A percentile compares a stretch with the other conserved stretches of the same genome.
Conservation (phyloP, 2,113 vertebrate genomes). For the Ptilonorhynchus violaceus region DNA sequence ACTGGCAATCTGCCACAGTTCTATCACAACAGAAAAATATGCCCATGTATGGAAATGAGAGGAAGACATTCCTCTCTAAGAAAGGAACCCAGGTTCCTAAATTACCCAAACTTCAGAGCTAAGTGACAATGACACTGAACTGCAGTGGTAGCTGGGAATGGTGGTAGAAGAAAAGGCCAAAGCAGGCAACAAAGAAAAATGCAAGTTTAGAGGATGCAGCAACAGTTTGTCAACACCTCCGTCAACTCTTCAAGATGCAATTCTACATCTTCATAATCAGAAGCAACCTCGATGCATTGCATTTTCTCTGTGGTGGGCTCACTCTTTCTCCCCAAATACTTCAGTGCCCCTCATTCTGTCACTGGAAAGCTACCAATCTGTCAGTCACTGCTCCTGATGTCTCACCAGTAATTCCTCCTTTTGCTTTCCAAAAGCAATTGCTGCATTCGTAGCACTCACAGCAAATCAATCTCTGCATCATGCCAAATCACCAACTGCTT, state of each 20-base stretch:
- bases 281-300: neutral
- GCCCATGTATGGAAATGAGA: neutral
- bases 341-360: slow-evolving; percentile 27
- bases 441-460: neutral
- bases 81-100: neutral
- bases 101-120: neutral
- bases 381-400: slow-evolving; percentile 35
- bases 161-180: neutral
- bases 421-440: slow-evolving; percentile 35
- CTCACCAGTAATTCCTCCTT: slow-evolving; percentile 43
- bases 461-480: neutral
- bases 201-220: neutral
- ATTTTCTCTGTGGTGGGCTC: slow-evolving; percentile 40
- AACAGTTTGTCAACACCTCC: slow-evolving; percentile 44
- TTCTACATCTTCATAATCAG: slow-evolving; percentile 43
- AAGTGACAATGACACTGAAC: neutral
- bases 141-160: neutral
- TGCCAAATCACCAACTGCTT: neutral
- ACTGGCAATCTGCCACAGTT: neutral
- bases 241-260: slow-evolving; percentile 20
- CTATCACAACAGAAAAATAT: neutral
- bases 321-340: slow-evolving; percentile 42
- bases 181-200: neutral
- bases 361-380: slow-evolving; percentile 54
- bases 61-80: neutral